These are phyloP conservation scores for Tarsius wallacei DNA, from an alignment of 2,797 vertebrate species.

Conservation along the genomic window DNA sequence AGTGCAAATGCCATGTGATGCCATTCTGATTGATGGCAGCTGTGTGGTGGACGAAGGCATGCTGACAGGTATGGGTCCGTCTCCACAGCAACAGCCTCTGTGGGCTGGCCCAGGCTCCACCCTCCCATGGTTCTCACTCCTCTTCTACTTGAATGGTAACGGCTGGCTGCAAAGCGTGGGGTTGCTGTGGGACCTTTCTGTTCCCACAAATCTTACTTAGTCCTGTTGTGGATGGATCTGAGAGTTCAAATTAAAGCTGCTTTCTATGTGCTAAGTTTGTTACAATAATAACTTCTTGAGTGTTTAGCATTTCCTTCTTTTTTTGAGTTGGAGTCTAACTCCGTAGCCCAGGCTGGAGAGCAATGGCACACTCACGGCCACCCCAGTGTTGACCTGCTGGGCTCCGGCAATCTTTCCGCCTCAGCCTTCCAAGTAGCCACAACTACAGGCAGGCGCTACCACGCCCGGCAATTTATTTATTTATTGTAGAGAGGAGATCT, in stretches of 20 bases:
- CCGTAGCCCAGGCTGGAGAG: too few relatives aligned
- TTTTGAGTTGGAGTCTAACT: too few relatives aligned
- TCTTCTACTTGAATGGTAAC: neutral
- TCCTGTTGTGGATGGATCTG: neutral
- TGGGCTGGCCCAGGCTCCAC: neutral
- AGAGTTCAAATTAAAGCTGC: conserved; percentile 6
- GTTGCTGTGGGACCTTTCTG: neutral
- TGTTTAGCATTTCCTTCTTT: neutral
- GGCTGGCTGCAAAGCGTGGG: neutral
- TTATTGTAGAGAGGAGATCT: too few relatives aligned
- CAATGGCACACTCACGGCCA: too few relatives aligned
- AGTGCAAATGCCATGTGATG: conserved; percentile 91
- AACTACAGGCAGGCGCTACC: too few relatives aligned
- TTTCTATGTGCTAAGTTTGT: neutral
- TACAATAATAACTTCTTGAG: neutral
- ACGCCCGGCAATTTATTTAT: too few relatives aligned
- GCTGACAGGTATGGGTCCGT: conserved; percentile 90
- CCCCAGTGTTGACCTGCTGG: too few relatives aligned
- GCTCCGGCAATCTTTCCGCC: too few relatives aligned
- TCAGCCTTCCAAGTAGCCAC: too few relatives aligned
- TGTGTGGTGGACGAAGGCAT: conserved; percentile 92
- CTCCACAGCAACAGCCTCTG: neutral
- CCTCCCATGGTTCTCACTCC: fast-evolving
- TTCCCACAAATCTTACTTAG: neutral
- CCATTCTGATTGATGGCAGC: conserved; percentile 89